phyloP scores from a whole-genome alignment of 2,888 invertebrate genomes.

The Cremastinae sp. region DNA sequence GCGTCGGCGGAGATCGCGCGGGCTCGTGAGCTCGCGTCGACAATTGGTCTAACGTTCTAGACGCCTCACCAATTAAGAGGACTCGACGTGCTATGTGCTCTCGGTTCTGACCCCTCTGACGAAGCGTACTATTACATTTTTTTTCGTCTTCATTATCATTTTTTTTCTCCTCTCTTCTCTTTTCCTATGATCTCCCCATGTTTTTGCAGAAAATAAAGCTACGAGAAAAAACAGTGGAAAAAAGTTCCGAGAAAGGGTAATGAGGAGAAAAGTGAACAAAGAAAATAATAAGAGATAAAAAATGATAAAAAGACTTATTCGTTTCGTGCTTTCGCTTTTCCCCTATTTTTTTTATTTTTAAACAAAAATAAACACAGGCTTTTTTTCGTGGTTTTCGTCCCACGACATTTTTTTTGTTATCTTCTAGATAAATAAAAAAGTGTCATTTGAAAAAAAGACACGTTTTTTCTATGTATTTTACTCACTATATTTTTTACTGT shows the following conservation, averaged over 20 bases:
- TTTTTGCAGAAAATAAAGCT: not conserved
- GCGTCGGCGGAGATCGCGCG: slow-evolving; percentile 69
- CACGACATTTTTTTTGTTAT: no score
- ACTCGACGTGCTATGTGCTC: slow-evolving; percentile 61
- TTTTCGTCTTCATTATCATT: slow-evolving; percentile 11
- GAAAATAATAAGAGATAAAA: no score
- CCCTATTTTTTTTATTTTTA: no score
- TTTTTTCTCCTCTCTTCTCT: slow-evolving; percentile 7
- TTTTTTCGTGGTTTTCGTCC: no score
- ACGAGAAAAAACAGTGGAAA: not conserved
- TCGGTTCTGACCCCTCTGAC: slow-evolving; percentile 55
- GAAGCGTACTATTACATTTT: slow-evolving; percentile 24
- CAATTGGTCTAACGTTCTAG: slow-evolving; percentile 74
- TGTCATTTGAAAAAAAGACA: no score
- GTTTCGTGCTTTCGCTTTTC: no score
- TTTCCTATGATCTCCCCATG: not conserved
- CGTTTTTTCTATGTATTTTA: slow-evolving; percentile 1
- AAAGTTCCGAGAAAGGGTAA: not conserved
- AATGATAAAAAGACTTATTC: no score
- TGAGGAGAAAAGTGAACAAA: no score
- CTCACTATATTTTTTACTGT: not conserved
- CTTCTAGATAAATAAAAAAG: no score
- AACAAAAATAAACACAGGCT: no score
- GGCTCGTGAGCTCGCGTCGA: slow-evolving; percentile 64
- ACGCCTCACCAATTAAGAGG: slow-evolving; percentile 73